These are phyloP conservation scores for Megalopta genalis DNA, from an alignment of 1,140 invertebrate species.

Conservation along the genomic window DNA sequence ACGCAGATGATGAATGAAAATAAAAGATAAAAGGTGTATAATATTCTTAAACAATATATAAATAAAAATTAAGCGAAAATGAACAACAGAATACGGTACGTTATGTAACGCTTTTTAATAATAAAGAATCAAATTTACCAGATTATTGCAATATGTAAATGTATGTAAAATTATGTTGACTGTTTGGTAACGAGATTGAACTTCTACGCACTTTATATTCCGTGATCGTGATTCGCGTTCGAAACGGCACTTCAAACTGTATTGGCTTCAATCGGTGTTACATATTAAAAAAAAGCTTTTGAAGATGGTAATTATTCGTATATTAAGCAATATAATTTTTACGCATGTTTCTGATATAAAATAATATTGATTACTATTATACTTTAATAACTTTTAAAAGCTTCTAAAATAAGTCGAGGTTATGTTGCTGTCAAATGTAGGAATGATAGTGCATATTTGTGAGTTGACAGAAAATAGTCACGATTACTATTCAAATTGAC, in stretches of 20 bases:
- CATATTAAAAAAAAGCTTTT: not conserved
- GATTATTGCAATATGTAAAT: not conserved
- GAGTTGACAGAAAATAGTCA: not conserved
- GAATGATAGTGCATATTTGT: slow-evolving; percentile 66
- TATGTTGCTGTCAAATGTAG: slow-evolving; percentile 59
- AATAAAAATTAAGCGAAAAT: not conserved
- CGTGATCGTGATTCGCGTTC: slow-evolving; percentile 5
- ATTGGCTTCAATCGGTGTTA: not conserved
- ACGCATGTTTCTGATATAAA: too few species aligned
- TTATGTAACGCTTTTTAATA: not conserved
- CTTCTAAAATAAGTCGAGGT: slow-evolving; percentile 43
- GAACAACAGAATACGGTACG: not conserved
- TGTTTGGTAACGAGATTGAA: not conserved
- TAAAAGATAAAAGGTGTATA: not conserved
- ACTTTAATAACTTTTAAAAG: not conserved
- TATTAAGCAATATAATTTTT: not conserved
- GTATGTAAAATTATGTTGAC: not conserved
- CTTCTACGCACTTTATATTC: slow-evolving; percentile 14
- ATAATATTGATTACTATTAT: not conserved
- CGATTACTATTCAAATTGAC: not conserved
- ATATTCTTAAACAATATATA: not conserved
- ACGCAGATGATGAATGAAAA: not conserved
- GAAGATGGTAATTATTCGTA: slow-evolving; percentile 46
- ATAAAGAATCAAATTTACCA: not conserved
- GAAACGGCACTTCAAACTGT: not conserved